A percentile compares a stretch with the other conserved stretches of the same genome.
phyloP scores from a whole-genome alignment of 2,113 vertebrate species.

The Varanus salvator region DNA sequence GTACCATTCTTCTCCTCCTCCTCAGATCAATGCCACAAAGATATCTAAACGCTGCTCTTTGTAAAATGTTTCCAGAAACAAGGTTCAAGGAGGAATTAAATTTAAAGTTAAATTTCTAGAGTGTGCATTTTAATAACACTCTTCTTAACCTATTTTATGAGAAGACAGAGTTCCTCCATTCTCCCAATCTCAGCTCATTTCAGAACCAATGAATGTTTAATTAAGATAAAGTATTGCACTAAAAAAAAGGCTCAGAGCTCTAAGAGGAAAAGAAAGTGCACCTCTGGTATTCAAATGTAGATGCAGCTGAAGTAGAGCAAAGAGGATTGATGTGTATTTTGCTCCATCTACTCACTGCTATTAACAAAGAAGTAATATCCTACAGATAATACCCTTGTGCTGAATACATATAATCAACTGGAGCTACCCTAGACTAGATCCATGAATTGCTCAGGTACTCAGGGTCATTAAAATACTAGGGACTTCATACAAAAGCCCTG shows the following conservation, averaged over 20 bases:
- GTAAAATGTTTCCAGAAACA: not conserved
- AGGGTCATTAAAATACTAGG: not conserved
- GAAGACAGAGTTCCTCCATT: not conserved
- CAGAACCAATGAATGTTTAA: constrained; percentile 20
- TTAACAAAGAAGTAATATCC: not conserved
- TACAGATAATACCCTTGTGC: not conserved
- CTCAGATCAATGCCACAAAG: not conserved
- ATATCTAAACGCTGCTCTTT: not conserved
- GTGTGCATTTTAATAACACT: not conserved
- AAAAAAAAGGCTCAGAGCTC: not conserved
- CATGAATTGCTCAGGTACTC: not conserved
- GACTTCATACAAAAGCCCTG: not conserved
- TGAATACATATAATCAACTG: not conserved
- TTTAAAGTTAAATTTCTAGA: not conserved
- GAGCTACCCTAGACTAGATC: not conserved
- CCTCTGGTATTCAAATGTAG: constrained; percentile 1
- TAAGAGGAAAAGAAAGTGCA: not conserved
- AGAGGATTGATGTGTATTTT: not conserved
- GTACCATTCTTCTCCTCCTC: not conserved
- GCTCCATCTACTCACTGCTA: not conserved
- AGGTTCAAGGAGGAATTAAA: not conserved
- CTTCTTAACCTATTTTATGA: not conserved
- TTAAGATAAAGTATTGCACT: constrained; percentile 17
- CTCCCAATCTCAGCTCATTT: constrained; percentile 9
- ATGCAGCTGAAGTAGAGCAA: not conserved